phyloP scores from a whole-genome alignment of 1,140 invertebrate genomes.

The Leptinotarsa lineolata region DNA sequence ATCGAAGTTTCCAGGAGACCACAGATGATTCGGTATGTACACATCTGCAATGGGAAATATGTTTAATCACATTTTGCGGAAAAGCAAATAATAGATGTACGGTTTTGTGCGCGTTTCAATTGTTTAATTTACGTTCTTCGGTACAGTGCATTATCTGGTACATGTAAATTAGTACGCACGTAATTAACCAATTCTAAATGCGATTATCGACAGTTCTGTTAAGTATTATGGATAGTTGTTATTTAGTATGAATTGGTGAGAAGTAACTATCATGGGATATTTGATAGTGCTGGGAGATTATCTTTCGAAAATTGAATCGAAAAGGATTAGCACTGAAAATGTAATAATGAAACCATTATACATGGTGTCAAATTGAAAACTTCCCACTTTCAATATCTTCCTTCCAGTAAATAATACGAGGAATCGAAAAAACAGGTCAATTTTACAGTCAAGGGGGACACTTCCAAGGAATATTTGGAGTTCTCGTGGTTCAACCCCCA shows the following conservation, averaged over 20 bases:
- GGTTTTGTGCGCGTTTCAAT: conserved; percentile 5
- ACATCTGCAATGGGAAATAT: neutral
- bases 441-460: no score
- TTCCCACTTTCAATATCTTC: no score
- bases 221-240: neutral
- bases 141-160: neutral
- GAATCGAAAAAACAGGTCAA: no score
- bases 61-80: neutral
- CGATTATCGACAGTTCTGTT: conserved; percentile 18
- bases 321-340: no score
- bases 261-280: no score
- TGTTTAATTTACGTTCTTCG: conserved; percentile 8
- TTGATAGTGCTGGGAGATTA: no score
- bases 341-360: no score
- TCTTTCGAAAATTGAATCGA: no score
- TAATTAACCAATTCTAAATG: conserved; percentile 20
- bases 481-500: no score
- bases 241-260: neutral
- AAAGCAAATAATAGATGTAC: neutral
- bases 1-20: neutral
- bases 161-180: conserved; percentile 2
- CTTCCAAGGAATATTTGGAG: no score
- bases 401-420: no score
- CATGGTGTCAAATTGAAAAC: no score
- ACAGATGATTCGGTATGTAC: neutral